Evolutionary conservation across 1,140 invertebrate genomes (phyloP).

Genomic region (Caenorhabditis tropicalis): DNA sequence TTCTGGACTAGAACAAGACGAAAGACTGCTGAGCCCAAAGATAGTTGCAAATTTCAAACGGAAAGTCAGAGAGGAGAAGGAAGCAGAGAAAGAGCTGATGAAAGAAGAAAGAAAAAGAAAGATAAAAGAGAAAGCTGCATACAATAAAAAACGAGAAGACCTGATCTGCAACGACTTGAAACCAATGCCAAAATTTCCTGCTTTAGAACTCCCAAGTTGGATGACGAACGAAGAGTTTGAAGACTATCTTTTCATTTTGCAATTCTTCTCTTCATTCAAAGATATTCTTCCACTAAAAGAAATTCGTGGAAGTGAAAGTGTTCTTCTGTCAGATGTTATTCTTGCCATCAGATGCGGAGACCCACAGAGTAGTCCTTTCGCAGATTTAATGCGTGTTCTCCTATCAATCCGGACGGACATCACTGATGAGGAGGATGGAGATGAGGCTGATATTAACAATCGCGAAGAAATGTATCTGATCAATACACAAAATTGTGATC

Average conservation of each 20-base stretch:
- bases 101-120: slow-evolving; percentile 46
- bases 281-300: slow-evolving; percentile 53
- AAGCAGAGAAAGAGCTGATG: not conserved
- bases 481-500: slow-evolving; percentile 43
- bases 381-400: slow-evolving; percentile 46
- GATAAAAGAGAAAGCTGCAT: slow-evolving; percentile 24
- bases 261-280: slow-evolving; percentile 51
- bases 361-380: slow-evolving; percentile 43
- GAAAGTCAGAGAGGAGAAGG: not conserved
- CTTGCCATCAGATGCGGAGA: slow-evolving; percentile 50
- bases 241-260: slow-evolving; percentile 48
- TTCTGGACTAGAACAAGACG: not conserved
- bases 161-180: slow-evolving; percentile 57
- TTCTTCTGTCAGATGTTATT: slow-evolving; percentile 46
- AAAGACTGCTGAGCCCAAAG: not conserved
- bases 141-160: slow-evolving; percentile 53
- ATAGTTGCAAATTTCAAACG: slow-evolving; percentile 15
- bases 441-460: slow-evolving; percentile 48
- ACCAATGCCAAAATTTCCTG: slow-evolving; percentile 48
- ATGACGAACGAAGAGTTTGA: slow-evolving; percentile 50
- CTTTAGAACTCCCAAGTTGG: slow-evolving; percentile 47
- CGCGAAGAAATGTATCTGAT: slow-evolving; percentile 36
- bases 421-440: slow-evolving; percentile 53
- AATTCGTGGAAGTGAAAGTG: slow-evolving; percentile 4
- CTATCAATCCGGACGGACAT: slow-evolving; percentile 46